Evolutionary conservation across 2,113 vertebrate genomes (phyloP).

Genomic region (Ovis aries): DNA sequence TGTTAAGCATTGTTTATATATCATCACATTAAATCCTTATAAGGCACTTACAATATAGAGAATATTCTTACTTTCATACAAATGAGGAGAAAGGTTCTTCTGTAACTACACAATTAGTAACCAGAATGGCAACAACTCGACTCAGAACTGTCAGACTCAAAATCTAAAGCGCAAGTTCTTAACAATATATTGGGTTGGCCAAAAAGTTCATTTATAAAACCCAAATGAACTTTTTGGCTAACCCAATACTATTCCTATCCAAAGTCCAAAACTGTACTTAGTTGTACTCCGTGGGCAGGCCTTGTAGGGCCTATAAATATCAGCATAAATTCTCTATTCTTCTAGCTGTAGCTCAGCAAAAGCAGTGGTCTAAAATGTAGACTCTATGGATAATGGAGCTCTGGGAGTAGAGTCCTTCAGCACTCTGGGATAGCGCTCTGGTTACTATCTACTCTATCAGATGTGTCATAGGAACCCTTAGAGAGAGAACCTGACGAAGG

Average conservation of each 20-base stretch:
- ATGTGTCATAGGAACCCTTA: not conserved
- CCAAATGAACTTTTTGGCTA: not conserved
- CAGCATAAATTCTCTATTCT: not conserved
- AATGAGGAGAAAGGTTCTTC: not conserved
- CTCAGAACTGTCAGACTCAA: not conserved
- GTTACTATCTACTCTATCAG: not conserved
- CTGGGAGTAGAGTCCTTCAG: not conserved
- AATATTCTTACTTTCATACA: not conserved
- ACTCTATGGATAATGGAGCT: not conserved
- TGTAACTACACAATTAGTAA: not conserved
- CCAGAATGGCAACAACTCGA: not conserved
- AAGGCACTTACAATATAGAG: not conserved
- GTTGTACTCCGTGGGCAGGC: not conserved
- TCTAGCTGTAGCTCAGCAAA: not conserved
- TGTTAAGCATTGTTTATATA: not conserved
- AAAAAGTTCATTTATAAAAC: not conserved
- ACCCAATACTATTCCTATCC: not conserved
- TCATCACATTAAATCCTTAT: not conserved
- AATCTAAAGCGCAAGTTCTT: not conserved
- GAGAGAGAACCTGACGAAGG: not conserved
- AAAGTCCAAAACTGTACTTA: not conserved
- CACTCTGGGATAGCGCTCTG: not conserved
- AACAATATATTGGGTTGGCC: not conserved
- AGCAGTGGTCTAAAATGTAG: not conserved
- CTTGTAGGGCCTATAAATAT: rapidly evolving